A percentile compares a stretch with the other conserved stretches of the same genome.
phyloP scores from a whole-genome alignment of 2,888 invertebrate genomes.

The Tricholauxania praeusta region DNA sequence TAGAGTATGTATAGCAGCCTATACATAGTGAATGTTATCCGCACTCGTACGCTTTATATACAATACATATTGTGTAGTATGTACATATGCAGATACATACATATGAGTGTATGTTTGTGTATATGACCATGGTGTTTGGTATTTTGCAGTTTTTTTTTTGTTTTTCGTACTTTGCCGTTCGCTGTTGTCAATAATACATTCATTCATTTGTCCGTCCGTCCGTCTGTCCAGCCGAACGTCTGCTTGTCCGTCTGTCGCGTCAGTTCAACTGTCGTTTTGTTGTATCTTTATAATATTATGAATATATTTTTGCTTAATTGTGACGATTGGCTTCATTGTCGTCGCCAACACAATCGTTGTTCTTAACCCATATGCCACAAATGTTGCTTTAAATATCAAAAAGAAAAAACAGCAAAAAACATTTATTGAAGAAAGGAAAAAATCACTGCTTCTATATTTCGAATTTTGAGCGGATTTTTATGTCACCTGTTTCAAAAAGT shows the following conservation, averaged over 20 bases:
- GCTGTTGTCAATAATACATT: neutral
- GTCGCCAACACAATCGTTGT: slow-evolving; percentile 29
- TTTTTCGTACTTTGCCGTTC: slow-evolving; percentile 4
- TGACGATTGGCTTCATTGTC: slow-evolving; percentile 34
- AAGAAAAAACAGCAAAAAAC: too few species aligned
- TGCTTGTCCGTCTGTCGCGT: slow-evolving; percentile 17
- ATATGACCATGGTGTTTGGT: slow-evolving; percentile 38
- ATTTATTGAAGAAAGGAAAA: too few species aligned
- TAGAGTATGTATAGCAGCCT: slow-evolving; percentile 7
- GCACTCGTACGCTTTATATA: slow-evolving; percentile 8
- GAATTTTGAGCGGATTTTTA: too few species aligned
- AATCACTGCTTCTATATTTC: too few species aligned
- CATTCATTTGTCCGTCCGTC: slow-evolving; percentile 16
- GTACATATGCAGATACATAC: slow-evolving; percentile 31
- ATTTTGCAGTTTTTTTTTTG: slow-evolving; percentile 24
- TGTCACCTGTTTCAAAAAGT: too few species aligned
- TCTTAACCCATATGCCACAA: neutral
- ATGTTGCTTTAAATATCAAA: too few species aligned
- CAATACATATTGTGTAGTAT: neutral
- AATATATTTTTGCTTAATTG: slow-evolving; percentile 38
- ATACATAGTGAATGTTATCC: neutral
- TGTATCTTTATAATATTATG: slow-evolving; percentile 27
- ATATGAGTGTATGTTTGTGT: slow-evolving; percentile 21
- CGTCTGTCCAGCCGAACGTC: slow-evolving; percentile 13
- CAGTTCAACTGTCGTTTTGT: slow-evolving; percentile 19